Percentiles rank a stretch among this genome's conserved stretches.
Conservation (phyloP, 2,113 vertebrate genomes). For the Cyprinodon brontotheroides region DNA sequence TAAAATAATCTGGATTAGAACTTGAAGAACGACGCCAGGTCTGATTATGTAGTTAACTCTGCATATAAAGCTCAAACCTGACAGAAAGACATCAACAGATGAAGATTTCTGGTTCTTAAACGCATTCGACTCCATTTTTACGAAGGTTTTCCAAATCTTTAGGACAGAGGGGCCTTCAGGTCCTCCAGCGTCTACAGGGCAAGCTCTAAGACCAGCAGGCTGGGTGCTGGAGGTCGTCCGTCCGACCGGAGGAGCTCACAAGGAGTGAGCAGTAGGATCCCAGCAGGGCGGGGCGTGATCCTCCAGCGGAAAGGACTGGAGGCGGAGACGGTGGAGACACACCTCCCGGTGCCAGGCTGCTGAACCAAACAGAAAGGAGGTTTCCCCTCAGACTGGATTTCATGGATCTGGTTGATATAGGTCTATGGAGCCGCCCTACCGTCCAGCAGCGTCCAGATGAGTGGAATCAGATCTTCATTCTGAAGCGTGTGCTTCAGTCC, state of each 20-base stretch:
- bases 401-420: too few species aligned
- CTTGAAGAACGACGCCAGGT: not conserved
- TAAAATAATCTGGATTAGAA: not conserved
- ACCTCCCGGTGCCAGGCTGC: slow-evolving; percentile 88
- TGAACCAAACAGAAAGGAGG: not conserved
- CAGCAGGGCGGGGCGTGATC: slow-evolving; percentile 77
- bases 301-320: slow-evolving; percentile 90
- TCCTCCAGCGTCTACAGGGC: slow-evolving; percentile 90
- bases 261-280: too few species aligned
- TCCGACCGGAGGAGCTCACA: too few species aligned
- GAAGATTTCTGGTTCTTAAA: not conserved
- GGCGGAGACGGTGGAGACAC: slow-evolving; percentile 85
- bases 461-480: slow-evolving; percentile 81
- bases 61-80: not conserved
- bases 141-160: not conserved
- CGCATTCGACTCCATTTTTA: not conserved
- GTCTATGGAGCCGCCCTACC: slow-evolving; percentile 73
- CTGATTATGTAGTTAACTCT: too few species aligned
- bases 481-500: slow-evolving; percentile 86
- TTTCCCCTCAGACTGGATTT: too few species aligned
- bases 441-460: slow-evolving; percentile 87
- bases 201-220: slow-evolving; percentile 76
- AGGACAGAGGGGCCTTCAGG: slow-evolving; percentile 70
- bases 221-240: slow-evolving; percentile 80
- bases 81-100: slow-evolving; percentile 7